phyloP scores from a whole-genome alignment of 2,888 invertebrate species.

The Halictus ligatus region DNA sequence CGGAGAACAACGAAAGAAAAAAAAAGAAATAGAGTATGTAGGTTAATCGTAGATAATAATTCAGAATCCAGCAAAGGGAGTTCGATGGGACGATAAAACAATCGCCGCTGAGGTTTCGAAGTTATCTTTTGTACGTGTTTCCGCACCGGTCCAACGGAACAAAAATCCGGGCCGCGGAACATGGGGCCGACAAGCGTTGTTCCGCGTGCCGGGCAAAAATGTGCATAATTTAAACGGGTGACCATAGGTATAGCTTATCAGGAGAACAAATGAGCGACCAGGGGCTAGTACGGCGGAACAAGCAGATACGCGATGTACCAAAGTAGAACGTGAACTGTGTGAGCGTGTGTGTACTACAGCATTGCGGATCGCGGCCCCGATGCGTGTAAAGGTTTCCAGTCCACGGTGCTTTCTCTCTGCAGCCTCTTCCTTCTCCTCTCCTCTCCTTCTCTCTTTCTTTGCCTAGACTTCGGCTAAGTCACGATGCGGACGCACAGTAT shows the following conservation, averaged over 20 bases:
- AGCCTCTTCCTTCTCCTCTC: conserved; percentile 41
- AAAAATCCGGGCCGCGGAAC: conserved; percentile 28
- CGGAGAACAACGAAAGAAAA: neutral
- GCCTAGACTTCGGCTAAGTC: neutral
- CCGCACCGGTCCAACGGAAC: neutral
- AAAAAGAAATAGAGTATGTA: neutral
- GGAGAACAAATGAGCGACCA: conserved; percentile 71
- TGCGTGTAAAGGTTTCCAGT: conserved; percentile 61
- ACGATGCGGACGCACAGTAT: conserved; percentile 29
- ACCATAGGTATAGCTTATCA: conserved; percentile 66
- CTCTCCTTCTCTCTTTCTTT: conserved; percentile 17
- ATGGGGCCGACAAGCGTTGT: conserved; percentile 30
- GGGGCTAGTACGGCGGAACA: conserved; percentile 54
- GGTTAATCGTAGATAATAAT: neutral
- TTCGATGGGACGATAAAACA: neutral
- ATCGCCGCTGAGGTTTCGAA: neutral
- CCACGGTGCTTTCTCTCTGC: conserved; percentile 51
- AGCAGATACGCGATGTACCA: conserved; percentile 52
- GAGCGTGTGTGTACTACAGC: conserved; percentile 59
- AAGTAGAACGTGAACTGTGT: conserved; percentile 57
- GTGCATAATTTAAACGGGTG: conserved; percentile 54
- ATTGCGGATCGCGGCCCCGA: conserved; percentile 65
- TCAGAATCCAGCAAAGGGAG: neutral
- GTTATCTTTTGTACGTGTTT: conserved; percentile 16
- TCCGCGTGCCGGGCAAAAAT: conserved; percentile 47